A percentile compares a stretch with the other conserved stretches of the same genome.
These are phyloP conservation scores for Fistularia tabacaria DNA, from an alignment of 2,797 vertebrate genomes.

Conservation along the genomic window DNA sequence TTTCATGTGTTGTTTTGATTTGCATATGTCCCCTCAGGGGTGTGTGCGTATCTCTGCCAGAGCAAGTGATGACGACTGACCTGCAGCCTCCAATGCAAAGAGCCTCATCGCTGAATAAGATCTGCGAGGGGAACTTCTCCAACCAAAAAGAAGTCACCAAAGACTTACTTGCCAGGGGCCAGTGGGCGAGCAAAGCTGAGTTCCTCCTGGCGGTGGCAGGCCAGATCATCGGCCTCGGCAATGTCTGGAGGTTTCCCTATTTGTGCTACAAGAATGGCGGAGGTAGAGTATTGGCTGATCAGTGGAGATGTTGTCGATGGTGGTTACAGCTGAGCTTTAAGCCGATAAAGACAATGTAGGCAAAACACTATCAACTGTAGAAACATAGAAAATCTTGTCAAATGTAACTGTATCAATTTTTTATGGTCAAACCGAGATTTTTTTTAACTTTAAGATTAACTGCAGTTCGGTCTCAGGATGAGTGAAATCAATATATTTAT, in stretches of 20 bases:
- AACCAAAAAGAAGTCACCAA: slow-evolving; percentile 19
- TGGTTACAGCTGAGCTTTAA: too few relatives aligned
- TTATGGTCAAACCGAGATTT: too few relatives aligned
- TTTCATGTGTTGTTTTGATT: background rate
- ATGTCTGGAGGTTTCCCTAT: slow-evolving; percentile 76
- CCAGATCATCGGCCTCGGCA: slow-evolving; percentile 75
- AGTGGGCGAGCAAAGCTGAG: slow-evolving; percentile 73
- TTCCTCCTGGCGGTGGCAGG: slow-evolving; percentile 74
- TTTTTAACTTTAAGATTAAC: too few relatives aligned
- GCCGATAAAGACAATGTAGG: background rate
- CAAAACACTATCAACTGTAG: background rate
- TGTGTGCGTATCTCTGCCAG: slow-evolving; percentile 27
- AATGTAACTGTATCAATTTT: too few relatives aligned
- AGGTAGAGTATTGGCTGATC: slow-evolving; percentile 45
- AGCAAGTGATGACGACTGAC: slow-evolving; percentile 38
- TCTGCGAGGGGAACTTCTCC: slow-evolving; percentile 6
- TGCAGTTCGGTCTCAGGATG: too few relatives aligned
- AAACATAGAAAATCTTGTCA: background rate
- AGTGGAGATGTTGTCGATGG: background rate
- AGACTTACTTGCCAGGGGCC: slow-evolving; percentile 58
- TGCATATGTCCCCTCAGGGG: slow-evolving; percentile 17
- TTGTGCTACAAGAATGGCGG: slow-evolving; percentile 78
- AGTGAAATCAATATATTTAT: background rate
- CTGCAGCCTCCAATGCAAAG: slow-evolving; percentile 23
- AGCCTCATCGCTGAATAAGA: slow-evolving; percentile 26